A percentile compares a stretch with the other conserved stretches of the same genome.
These are phyloP conservation scores for Gallinago solitaria DNA, from an alignment of 2,797 vertebrate species.

Conservation along the genomic window DNA sequence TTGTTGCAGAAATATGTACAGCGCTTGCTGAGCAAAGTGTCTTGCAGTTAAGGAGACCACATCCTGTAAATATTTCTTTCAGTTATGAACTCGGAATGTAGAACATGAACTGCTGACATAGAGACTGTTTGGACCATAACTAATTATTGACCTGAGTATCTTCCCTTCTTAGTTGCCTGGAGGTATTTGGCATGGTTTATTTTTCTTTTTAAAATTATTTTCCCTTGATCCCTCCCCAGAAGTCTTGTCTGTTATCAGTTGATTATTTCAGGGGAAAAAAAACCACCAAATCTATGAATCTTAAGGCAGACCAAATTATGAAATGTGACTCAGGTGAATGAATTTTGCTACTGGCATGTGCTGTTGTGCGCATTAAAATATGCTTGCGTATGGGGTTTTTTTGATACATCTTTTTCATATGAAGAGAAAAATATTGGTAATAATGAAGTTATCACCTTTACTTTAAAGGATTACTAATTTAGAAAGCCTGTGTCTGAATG, in stretches of 20 bases:
- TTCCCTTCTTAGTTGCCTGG: neutral
- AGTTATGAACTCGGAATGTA: neutral
- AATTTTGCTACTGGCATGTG: neutral
- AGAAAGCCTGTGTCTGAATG: neutral
- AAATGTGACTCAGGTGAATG: neutral
- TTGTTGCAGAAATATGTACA: neutral
- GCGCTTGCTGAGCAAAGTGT: neutral
- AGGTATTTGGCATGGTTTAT: neutral
- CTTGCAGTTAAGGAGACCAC: constrained; percentile 15
- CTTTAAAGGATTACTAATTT: neutral
- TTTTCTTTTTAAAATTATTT: neutral
- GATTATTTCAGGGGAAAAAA: neutral
- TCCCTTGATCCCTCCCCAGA: rapidly evolving
- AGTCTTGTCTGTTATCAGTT: neutral
- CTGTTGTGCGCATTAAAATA: neutral
- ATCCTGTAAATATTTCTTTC: constrained; percentile 52
- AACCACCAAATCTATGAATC: neutral
- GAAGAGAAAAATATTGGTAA: neutral
- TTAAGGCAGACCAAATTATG: neutral
- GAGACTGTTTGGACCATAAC: neutral
- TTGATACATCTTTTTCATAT: neutral
- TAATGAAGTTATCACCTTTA: neutral
- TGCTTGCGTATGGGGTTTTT: neutral
- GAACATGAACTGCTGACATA: neutral
- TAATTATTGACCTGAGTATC: neutral